A percentile compares a stretch with the other conserved stretches of the same genome.
Evolutionary conservation across 2,888 invertebrate species (phyloP).

Genomic region (Caenorhabditis panamensis): DNA sequence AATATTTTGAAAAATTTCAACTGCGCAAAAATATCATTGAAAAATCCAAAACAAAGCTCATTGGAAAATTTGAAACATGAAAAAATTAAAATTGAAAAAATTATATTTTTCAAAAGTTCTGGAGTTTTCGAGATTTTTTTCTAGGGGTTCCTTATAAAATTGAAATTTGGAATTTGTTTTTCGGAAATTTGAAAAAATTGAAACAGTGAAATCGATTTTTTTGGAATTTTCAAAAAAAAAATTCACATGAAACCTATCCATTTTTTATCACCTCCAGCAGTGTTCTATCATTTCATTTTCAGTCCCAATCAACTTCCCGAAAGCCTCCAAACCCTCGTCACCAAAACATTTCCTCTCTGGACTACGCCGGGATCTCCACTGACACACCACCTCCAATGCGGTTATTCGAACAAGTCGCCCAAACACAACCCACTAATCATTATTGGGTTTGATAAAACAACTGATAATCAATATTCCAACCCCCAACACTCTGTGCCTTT

Average conservation of each 20-base stretch:
- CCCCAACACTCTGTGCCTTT: slow-evolving; percentile 13
- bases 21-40: too few species aligned
- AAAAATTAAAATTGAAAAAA: too few species aligned
- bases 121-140: too few species aligned
- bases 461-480: slow-evolving; percentile 5
- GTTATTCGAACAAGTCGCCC: slow-evolving; percentile 68
- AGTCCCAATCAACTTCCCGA: slow-evolving; percentile 16
- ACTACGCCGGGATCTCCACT: slow-evolving; percentile 66
- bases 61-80: too few species aligned
- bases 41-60: too few species aligned
- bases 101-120: too few species aligned
- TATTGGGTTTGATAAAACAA: slow-evolving; percentile 58
- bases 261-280: not conserved
- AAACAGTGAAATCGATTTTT: too few species aligned
- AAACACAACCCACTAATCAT: slow-evolving; percentile 59
- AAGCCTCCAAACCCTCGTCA: slow-evolving; percentile 44
- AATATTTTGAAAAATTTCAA: too few species aligned
- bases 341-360: slow-evolving; percentile 54
- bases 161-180: too few species aligned
- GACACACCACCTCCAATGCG: slow-evolving; percentile 71
- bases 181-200: too few species aligned
- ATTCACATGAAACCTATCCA: not conserved
- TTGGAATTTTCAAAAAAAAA: too few species aligned
- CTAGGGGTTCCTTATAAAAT: too few species aligned
- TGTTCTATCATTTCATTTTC: slow-evolving; percentile 1